Conservation (phyloP, 64 coral and sea anemone species). For the Actinia tenebrosa region DNA sequence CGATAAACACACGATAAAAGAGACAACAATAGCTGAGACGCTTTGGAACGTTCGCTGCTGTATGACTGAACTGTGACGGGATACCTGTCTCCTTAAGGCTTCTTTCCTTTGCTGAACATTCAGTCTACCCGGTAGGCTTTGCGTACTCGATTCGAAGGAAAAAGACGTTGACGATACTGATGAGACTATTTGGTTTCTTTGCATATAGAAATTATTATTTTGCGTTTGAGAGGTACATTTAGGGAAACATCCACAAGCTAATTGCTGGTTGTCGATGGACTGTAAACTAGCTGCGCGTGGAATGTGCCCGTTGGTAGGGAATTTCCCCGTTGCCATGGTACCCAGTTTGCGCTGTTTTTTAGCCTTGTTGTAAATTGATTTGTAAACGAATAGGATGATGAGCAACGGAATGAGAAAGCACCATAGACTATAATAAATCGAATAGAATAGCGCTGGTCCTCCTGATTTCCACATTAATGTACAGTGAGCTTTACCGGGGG, state of each 20-base stretch:
- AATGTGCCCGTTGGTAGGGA: neutral
- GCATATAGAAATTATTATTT: neutral
- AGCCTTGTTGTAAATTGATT: conserved; percentile 65
- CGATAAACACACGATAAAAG: conserved; percentile 45
- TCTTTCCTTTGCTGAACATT: neutral
- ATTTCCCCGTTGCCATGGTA: neutral
- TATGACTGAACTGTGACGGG: conserved; percentile 44
- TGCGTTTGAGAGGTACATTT: neutral
- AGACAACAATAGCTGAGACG: conserved; percentile 31
- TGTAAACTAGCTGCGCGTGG: neutral
- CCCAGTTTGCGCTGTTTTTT: conserved; percentile 42
- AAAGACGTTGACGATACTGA: conserved; percentile 6
- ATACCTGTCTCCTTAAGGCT: neutral
- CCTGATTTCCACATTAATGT: conserved; percentile 64
- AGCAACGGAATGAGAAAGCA: conserved; percentile 60
- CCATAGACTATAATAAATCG: conserved; percentile 27
- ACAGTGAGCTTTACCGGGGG: conserved; percentile 71
- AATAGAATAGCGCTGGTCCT: conserved; percentile 60
- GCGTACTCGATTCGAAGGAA: conserved; percentile 12
- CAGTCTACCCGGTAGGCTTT: neutral
- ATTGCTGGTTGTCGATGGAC: neutral
- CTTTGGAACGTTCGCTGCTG: conserved; percentile 75
- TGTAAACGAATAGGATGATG: conserved; percentile 63
- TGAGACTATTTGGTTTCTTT: neutral
- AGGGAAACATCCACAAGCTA: neutral